Percentiles rank a stretch among this genome's conserved stretches.
Conservation (phyloP, 2,888 invertebrate species). For the Noctua fimbriata region DNA sequence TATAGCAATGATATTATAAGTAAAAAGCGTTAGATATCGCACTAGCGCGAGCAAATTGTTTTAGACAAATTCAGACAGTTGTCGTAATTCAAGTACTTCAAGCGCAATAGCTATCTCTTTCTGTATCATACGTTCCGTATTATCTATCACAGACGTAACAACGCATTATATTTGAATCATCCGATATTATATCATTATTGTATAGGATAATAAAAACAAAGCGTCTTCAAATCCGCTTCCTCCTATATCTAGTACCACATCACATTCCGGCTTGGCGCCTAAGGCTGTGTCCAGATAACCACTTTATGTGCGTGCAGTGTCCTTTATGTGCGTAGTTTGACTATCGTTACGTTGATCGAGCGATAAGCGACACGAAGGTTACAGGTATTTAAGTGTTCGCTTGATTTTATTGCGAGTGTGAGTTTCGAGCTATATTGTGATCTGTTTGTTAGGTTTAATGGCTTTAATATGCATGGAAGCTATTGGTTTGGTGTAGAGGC, state of each 20-base stretch:
- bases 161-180: too few relatives aligned
- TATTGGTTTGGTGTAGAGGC: constrained; percentile 2
- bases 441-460: constrained; percentile 18
- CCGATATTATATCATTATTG: too few relatives aligned
- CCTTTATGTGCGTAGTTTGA: constrained; percentile 84
- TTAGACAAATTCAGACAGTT: too few relatives aligned
- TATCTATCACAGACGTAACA: too few relatives aligned
- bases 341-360: constrained; percentile 77
- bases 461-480: not conserved
- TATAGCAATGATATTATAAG: too few relatives aligned
- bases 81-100: too few relatives aligned
- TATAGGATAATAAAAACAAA: not conserved
- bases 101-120: too few relatives aligned
- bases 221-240: constrained; percentile 29
- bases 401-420: constrained; percentile 66
- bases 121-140: too few relatives aligned
- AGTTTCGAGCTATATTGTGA: constrained; percentile 32
- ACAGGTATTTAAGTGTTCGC: constrained; percentile 51
- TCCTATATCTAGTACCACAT: constrained; percentile 57
- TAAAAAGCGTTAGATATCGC: too few relatives aligned
- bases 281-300: constrained; percentile 84
- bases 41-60: too few relatives aligned
- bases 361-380: constrained; percentile 72
- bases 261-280: constrained; percentile 74
- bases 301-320: constrained; percentile 83